A percentile compares a stretch with the other conserved stretches of the same genome.
phyloP scores from a whole-genome alignment of 2,113 vertebrate species.

The Ceyx cyanopectus region DNA sequence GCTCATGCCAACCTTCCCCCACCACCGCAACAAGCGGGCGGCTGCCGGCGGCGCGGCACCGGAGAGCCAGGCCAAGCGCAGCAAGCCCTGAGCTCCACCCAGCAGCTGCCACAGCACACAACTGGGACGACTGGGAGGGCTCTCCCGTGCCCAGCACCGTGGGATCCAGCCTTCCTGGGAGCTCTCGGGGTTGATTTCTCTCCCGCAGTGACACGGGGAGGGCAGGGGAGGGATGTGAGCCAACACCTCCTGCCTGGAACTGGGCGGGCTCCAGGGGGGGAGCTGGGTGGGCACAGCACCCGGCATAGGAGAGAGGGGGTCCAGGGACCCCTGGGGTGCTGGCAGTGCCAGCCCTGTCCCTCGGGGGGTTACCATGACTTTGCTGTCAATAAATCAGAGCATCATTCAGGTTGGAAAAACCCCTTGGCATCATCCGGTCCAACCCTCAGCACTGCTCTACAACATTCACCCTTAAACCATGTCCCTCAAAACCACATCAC shows the following conservation, averaged over 20 bases:
- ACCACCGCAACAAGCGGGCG: constrained; percentile 92
- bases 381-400: neutral
- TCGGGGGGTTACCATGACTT: fast-evolving
- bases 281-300: neutral
- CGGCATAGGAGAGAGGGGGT: too few relatives aligned
- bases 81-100: constrained; percentile 79
- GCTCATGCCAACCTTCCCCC: constrained; percentile 98
- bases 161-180: fast-evolving
- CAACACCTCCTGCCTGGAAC: fast-evolving
- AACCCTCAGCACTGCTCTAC: too few relatives aligned
- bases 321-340: fast-evolving
- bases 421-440: too few relatives aligned
- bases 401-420: too few relatives aligned
- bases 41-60: neutral
- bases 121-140: fast-evolving
- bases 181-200: neutral
- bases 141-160: fast-evolving
- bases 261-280: neutral
- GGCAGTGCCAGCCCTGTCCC: neutral
- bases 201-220: fast-evolving
- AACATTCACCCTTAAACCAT: too few relatives aligned
- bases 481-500: neutral
- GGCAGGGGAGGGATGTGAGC: neutral
- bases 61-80: constrained; percentile 82
- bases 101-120: fast-evolving